Base-by-base conservation (phyloP, 2,888 invertebrate species). In the Chydorus sphaericus region DNA sequence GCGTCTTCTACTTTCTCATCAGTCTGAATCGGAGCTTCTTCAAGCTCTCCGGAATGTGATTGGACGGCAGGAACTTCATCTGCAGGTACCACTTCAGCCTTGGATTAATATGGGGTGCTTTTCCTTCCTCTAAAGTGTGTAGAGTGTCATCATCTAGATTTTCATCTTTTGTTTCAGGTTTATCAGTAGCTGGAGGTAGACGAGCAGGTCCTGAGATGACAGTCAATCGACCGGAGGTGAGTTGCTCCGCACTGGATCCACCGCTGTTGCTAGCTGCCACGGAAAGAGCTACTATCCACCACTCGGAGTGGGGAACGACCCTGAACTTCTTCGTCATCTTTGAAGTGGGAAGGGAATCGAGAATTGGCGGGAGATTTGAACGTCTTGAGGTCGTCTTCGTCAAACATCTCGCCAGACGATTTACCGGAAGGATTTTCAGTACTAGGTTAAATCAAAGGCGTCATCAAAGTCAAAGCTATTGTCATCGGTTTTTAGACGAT, bases 281-380 rank as follows among this genome's bases (percentile, higher is more conserved):
- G 55, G 55, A 55, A 55, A 2, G 55, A 55, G 28, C 30, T 48
- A n/a, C 55, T 55, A 33, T 55, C 55, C 3, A 55, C 55, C 14
- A 55, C 31, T 10, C 48, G 30, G n/a, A 48, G 49, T 16, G 48
- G 18, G 11, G 31, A 11, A 7, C 48, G 48, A 6, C 36, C 52
- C 26, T 31, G 31, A 5, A 20, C 16, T 18, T 31, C 33, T 6
- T 33, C 30, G 14, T 50, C 30, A 4, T 29, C 31, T 31, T 51
- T 18, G 14, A 33, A n/a, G 26, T n/a, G 31, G 2, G 8, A 3
- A 4, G 50, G 29, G 18, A 26, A 4, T 4, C 44, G 44, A 8
- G 26, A 23, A 28, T 44, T 44, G 44, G 28, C 28, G 14, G 44
- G 44, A 28, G 28, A 44, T 2, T 44, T n/a, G n/a, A n/a, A n/a